Evolutionary conservation across 2,797 vertebrate genomes (phyloP).

Genomic region (Kryptopterus vitreolus): DNA sequence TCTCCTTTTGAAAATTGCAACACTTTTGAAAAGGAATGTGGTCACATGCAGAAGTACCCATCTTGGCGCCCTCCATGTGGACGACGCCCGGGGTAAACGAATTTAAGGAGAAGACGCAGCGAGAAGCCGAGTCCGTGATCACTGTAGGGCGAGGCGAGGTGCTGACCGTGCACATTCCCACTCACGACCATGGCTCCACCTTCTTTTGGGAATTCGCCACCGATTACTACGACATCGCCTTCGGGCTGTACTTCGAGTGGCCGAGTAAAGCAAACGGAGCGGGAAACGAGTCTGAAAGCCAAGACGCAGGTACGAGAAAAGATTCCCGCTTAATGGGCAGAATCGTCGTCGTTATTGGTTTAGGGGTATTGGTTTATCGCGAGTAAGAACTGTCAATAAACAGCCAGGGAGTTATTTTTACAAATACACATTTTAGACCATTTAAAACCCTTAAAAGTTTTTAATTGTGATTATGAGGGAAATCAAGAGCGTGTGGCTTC

Average conservation of each 20-base stretch:
- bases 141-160: conserved; percentile 98
- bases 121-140: conserved; percentile 95
- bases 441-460: background rate
- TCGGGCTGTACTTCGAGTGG: conserved; percentile 99
- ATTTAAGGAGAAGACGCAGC: conserved; percentile 96
- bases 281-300: conserved; percentile 49
- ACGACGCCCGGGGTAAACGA: conserved; percentile 96
- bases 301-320: conserved; percentile 83
- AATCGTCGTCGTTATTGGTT: too few relatives aligned
- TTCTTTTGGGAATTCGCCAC: conserved; percentile 99
- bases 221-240: conserved; percentile 98
- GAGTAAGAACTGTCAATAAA: too few relatives aligned
- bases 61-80: conserved; percentile 92
- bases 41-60: conserved; percentile 20
- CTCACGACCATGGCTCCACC: conserved; percentile 93
- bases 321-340: too few relatives aligned
- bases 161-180: conserved; percentile 94
- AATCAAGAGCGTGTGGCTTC: background rate
- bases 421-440: background rate
- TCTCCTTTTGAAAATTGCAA: background rate
- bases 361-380: too few relatives aligned
- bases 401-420: background rate
- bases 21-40: background rate
- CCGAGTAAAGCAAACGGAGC: conserved; percentile 87
- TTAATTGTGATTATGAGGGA: background rate